These are phyloP conservation scores for Glaucidium brasilianum DNA, from an alignment of 2,113 vertebrate genomes.

Conservation along the genomic window DNA sequence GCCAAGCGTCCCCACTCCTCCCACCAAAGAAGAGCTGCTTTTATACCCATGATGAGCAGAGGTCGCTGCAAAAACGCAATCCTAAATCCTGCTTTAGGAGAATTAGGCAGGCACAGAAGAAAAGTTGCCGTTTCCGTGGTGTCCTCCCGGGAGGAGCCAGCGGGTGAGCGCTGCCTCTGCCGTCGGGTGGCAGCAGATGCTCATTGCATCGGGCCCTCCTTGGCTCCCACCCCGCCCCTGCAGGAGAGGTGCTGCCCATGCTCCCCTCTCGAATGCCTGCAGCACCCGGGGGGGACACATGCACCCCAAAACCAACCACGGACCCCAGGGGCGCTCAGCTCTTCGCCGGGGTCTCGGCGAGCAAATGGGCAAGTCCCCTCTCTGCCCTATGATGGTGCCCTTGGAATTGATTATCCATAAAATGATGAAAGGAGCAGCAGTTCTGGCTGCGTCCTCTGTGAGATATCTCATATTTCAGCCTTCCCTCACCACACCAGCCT, in stretches of 20 bases:
- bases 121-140: background rate
- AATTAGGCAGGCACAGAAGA: accelerated
- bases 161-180: background rate
- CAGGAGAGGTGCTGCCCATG: background rate
- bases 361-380: background rate
- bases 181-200: constrained; percentile 12
- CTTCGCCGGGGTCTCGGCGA: accelerated
- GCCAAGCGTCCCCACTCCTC: background rate
- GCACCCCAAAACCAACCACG: background rate
- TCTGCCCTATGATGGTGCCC: background rate
- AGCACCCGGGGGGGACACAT: accelerated
- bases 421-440: background rate
- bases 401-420: background rate
- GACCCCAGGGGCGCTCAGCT: background rate
- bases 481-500: background rate
- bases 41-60: background rate
- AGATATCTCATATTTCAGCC: background rate
- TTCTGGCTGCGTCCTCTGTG: background rate
- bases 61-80: background rate
- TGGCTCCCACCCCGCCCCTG: accelerated
- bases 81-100: accelerated
- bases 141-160: background rate
- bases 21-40: background rate
- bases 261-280: background rate
- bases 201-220: background rate